A percentile compares a stretch with the other conserved stretches of the same genome.
phyloP scores from a whole-genome alignment of 2,888 invertebrate species.

The Resseliella maxima region DNA sequence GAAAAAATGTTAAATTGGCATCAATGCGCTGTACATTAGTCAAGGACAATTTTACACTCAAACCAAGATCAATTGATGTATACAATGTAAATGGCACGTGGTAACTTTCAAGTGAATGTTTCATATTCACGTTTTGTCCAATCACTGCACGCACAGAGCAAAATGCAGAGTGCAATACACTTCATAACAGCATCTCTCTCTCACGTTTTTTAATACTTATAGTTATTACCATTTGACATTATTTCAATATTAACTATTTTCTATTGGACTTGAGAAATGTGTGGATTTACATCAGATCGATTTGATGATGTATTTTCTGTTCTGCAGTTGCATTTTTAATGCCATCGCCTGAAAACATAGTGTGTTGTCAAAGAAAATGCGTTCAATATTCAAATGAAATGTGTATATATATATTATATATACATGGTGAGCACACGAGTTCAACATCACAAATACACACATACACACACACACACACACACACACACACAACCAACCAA shows the following conservation, averaged over 20 bases:
- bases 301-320: slow-evolving; percentile 16
- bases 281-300: not conserved
- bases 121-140: not conserved
- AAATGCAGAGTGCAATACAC: too few relatives aligned
- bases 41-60: not conserved
- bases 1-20: not conserved
- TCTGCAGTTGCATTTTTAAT: not conserved
- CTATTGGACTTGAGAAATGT: not conserved
- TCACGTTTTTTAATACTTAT: not conserved
- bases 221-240: not conserved
- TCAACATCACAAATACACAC: slow-evolving; percentile 5
- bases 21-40: not conserved
- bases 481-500: too few relatives aligned
- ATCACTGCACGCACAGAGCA: not conserved
- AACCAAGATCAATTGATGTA: slow-evolving; percentile 5
- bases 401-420: too few relatives aligned
- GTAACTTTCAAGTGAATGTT: not conserved
- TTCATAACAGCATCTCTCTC: not conserved
- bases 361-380: not conserved
- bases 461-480: too few relatives aligned
- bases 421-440: not conserved
- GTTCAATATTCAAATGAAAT: slow-evolving; percentile 45
- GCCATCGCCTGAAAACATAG: not conserved
- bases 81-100: not conserved
- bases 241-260: slow-evolving; percentile 7